phyloP scores from a whole-genome alignment of 2,888 invertebrate genomes.

The Andrena bicolor region DNA sequence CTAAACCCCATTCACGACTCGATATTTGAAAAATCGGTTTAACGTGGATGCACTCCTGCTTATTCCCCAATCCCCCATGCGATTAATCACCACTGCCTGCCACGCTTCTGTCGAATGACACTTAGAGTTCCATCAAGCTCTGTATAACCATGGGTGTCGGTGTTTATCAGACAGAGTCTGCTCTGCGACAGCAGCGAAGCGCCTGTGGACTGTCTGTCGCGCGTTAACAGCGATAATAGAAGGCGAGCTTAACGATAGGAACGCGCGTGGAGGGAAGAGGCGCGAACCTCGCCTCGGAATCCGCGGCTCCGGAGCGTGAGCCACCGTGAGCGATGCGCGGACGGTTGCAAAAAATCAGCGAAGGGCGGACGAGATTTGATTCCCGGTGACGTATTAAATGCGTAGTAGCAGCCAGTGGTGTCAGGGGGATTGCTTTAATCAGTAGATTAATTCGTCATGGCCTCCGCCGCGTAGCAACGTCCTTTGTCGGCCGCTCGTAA shows the following conservation, averaged over 20 bases:
- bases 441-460: conserved; percentile 85
- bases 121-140: background rate
- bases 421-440: conserved; percentile 84
- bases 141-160: background rate
- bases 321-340: conserved; percentile 53
- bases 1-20: too few relatives aligned
- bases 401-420: conserved; percentile 82
- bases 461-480: conserved; percentile 79
- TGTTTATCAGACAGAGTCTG: background rate
- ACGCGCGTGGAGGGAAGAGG: background rate
- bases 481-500: conserved; percentile 83
- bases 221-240: conserved; percentile 29
- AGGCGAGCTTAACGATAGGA: conserved; percentile 32
- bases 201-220: too few relatives aligned
- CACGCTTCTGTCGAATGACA: too few relatives aligned
- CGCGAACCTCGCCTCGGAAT: conserved; percentile 40
- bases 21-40: too few relatives aligned
- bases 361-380: conserved; percentile 79
- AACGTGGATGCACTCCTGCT: too few relatives aligned
- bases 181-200: conserved; percentile 8
- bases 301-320: conserved; percentile 10
- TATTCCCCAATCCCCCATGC: too few relatives aligned
- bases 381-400: conserved; percentile 83
- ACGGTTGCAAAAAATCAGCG: conserved; percentile 74
- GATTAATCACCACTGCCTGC: too few relatives aligned